phyloP scores from a whole-genome alignment of 1,140 invertebrate genomes.

The Ceratitis capitata region DNA sequence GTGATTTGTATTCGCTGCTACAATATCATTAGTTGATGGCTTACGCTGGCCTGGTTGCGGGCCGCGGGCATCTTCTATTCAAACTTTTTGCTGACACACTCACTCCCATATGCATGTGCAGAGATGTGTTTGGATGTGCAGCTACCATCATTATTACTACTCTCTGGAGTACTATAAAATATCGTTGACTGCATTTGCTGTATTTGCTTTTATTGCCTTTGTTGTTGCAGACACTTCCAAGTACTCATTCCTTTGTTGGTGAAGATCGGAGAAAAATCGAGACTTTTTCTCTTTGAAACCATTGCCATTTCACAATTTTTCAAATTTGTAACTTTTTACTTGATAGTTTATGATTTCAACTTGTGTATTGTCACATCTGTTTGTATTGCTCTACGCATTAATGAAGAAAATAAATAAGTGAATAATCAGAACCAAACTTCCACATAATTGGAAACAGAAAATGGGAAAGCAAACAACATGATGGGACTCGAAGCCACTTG shows the following conservation, averaged over 20 bases:
- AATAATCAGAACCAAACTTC: too few species aligned
- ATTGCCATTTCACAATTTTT: too few species aligned
- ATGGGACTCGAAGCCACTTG: neutral
- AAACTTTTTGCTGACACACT: neutral
- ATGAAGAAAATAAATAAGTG: neutral
- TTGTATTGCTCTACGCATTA: neutral
- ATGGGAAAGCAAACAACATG: neutral
- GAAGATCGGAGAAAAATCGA: too few species aligned
- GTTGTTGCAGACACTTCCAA: too few species aligned
- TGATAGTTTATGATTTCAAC: too few species aligned
- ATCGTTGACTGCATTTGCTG: neutral
- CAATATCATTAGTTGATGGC: conserved; percentile 1
- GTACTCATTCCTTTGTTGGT: too few species aligned
- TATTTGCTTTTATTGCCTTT: neutral
- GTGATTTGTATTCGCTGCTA: neutral
- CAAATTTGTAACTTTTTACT: too few species aligned
- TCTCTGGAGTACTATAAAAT: neutral
- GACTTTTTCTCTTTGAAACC: too few species aligned
- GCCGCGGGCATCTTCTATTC: neutral
- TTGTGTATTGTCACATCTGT: too few species aligned
- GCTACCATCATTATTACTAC: neutral
- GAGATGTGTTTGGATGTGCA: too few species aligned
- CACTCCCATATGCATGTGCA: too few species aligned
- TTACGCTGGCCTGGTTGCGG: neutral
- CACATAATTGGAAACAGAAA: too few species aligned